These are phyloP conservation scores for Calycopis cecrops DNA, from an alignment of 1,140 invertebrate species.

Conservation along the genomic window DNA sequence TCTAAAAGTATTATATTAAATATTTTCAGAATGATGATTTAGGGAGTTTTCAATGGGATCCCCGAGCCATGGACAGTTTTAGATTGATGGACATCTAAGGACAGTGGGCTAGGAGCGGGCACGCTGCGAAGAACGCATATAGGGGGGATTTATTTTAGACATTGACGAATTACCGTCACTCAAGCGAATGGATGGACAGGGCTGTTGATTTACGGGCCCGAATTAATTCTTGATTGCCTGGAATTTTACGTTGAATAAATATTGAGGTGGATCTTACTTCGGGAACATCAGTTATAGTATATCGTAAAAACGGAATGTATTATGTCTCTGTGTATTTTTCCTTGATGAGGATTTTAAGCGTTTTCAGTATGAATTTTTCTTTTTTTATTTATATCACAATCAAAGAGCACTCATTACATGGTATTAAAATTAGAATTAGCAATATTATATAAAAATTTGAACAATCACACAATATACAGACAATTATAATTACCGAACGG, in stretches of 20 bases:
- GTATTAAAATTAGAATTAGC: too few species aligned
- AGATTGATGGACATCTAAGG: background rate
- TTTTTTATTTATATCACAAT: too few species aligned
- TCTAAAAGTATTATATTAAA: too few species aligned
- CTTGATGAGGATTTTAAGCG: too few species aligned
- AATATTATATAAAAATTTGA: too few species aligned
- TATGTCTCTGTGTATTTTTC: background rate
- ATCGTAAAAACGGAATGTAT: background rate
- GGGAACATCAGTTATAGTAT: background rate
- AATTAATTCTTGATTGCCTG: constrained; percentile 17
- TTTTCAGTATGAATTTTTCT: too few species aligned
- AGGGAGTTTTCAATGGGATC: too few species aligned
- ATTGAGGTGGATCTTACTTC: constrained; percentile 2
- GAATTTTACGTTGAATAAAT: constrained; percentile 18
- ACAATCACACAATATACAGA: too few species aligned
- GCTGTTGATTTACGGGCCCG: constrained; percentile 21
- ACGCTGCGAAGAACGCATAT: background rate
- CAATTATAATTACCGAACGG: too few species aligned
- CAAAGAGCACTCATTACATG: too few species aligned
- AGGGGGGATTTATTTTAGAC: constrained; percentile 37
- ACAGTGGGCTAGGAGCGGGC: background rate
- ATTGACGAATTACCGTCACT: constrained; percentile 38
- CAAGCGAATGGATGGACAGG: constrained; percentile 25
- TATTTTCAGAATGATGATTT: too few species aligned
- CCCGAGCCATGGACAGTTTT: background rate